Conservation (phyloP, 2,113 vertebrate genomes). For the Cyprinodon brontotheroides region DNA sequence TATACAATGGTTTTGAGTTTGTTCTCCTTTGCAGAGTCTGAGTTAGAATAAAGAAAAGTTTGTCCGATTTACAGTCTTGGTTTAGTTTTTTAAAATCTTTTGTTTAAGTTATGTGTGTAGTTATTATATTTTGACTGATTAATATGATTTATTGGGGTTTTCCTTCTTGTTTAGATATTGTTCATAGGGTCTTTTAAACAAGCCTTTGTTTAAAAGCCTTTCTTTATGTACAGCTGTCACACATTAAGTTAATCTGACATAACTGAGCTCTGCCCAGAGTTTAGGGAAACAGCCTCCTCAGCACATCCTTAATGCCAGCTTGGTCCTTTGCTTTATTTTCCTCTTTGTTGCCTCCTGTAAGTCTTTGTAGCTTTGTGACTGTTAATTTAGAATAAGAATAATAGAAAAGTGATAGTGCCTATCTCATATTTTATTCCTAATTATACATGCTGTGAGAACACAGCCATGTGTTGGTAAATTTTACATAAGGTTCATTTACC, state of each 20-base stretch:
- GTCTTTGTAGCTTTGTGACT: too few relatives aligned
- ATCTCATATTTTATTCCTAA: too few relatives aligned
- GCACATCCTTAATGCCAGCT: not conserved
- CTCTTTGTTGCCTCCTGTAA: not conserved
- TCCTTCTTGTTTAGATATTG: not conserved
- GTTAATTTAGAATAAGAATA: too few relatives aligned
- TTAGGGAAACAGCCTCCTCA: not conserved
- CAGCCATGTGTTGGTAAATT: not conserved
- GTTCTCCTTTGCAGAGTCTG: not conserved
- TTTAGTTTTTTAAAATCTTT: not conserved
- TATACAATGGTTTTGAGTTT: constrained; percentile 5
- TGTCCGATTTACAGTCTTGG: not conserved
- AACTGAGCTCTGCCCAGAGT: not conserved
- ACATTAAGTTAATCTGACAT: not conserved
- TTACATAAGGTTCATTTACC: not conserved
- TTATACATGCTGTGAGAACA: too few relatives aligned
- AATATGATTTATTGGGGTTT: not conserved
- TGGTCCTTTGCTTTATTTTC: not conserved
- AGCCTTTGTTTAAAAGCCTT: not conserved
- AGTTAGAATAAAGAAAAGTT: not conserved
- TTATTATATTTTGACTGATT: too few relatives aligned
- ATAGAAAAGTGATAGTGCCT: not conserved
- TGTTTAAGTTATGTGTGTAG: not conserved
- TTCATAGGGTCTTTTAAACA: too few relatives aligned
- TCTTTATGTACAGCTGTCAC: not conserved